Conservation (phyloP, 2,888 invertebrate genomes). For the Erebia aethiops region DNA sequence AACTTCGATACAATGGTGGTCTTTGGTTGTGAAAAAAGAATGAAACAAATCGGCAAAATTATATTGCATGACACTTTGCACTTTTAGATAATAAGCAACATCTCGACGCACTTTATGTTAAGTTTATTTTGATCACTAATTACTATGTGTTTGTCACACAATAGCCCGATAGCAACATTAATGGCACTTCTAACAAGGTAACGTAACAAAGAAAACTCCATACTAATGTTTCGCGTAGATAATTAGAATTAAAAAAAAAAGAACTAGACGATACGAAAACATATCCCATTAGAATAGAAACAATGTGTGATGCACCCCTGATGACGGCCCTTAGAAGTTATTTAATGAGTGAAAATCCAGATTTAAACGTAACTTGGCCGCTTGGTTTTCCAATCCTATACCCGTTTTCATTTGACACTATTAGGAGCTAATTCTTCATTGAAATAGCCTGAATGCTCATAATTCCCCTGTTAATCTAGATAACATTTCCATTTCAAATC, state of each 20-base stretch:
- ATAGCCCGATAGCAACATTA: constrained; percentile 97
- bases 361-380: constrained; percentile 20
- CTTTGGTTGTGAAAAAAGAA: neutral
- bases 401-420: constrained; percentile 26
- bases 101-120: constrained; percentile 40
- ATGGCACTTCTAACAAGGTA: constrained; percentile 98
- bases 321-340: constrained; percentile 26
- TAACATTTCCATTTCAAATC: constrained; percentile 18
- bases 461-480: constrained; percentile 19
- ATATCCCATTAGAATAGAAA: constrained; percentile 31
- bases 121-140: constrained; percentile 70
- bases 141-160: constrained; percentile 86
- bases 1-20: neutral
- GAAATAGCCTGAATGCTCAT: constrained; percentile 26
- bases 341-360: constrained; percentile 22
- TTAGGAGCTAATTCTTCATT: constrained; percentile 14
- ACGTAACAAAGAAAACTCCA: constrained; percentile 70
- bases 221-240: constrained; percentile 57
- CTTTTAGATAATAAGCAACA: constrained; percentile 37
- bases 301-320: constrained; percentile 31
- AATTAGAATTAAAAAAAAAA: constrained; percentile 15
- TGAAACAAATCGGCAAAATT: constrained; percentile 1
- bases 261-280: constrained; percentile 24
- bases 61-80: constrained; percentile 38
- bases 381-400: constrained; percentile 30